phyloP scores from a whole-genome alignment of 2,113 vertebrate species.

The Cyanistes caeruleus region DNA sequence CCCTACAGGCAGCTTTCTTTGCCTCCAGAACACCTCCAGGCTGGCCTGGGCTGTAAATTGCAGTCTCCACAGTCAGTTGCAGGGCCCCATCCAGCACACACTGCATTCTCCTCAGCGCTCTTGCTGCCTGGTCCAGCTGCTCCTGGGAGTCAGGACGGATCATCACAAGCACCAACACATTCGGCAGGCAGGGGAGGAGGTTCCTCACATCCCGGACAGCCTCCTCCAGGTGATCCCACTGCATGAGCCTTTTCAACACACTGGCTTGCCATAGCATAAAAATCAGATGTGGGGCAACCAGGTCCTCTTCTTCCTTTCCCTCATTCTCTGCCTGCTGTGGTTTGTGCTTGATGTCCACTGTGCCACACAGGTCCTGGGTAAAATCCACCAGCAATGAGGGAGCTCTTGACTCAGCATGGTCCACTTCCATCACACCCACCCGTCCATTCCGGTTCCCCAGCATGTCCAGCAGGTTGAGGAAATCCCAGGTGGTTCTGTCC shows the following conservation, averaged over 20 bases:
- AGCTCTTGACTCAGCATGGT: background rate
- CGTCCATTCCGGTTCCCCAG: background rate
- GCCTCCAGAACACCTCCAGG: background rate
- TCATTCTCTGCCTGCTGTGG: background rate
- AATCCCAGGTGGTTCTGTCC: background rate
- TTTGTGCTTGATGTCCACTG: background rate
- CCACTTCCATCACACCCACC: conserved; percentile 5
- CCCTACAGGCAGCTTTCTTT: conserved; percentile 28
- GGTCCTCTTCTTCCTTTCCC: background rate
- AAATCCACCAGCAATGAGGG: background rate
- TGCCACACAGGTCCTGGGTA: background rate
- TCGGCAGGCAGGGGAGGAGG: background rate
- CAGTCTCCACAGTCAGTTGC: background rate
- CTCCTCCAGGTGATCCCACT: conserved; percentile 6
- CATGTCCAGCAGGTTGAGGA: background rate
- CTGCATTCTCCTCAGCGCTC: background rate
- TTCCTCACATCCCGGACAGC: background rate
- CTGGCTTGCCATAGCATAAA: conserved; percentile 30
- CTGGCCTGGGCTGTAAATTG: background rate
- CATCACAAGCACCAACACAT: background rate
- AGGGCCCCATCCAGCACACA: background rate
- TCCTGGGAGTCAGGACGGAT: background rate
- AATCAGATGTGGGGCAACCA: background rate
- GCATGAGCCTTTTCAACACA: background rate
- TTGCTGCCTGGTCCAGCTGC: background rate